Conservation (phyloP, 2,797 vertebrate genomes). For the Hapalemur alaotrensis region DNA sequence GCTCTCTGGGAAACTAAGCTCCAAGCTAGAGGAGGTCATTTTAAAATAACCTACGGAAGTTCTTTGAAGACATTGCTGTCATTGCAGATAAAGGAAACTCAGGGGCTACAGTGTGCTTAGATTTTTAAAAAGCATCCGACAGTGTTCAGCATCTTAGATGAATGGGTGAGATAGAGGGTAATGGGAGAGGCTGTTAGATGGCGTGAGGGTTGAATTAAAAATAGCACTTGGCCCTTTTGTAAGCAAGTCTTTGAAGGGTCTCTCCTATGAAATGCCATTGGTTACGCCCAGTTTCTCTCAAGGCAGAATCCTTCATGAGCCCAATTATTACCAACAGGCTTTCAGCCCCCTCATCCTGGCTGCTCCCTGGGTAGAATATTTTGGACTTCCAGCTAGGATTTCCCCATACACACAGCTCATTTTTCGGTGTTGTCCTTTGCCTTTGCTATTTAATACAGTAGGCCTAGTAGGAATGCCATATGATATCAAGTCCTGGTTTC, state of each 20-base stretch:
- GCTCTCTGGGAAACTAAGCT: slow-evolving; percentile 81
- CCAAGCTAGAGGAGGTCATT: slow-evolving; percentile 81
- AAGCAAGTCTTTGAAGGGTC: slow-evolving; percentile 36
- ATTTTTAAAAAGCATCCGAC: slow-evolving; percentile 81
- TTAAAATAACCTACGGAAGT: slow-evolving; percentile 82
- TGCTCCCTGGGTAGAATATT: background rate
- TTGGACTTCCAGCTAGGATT: background rate
- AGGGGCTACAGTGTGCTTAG: slow-evolving; percentile 66
- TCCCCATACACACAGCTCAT: background rate
- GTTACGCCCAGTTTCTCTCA: slow-evolving; percentile 33
- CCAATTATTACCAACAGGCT: background rate
- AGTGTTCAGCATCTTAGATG: slow-evolving; percentile 80
- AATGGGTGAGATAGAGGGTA: slow-evolving; percentile 80
- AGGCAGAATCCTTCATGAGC: background rate
- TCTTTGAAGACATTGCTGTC: slow-evolving; percentile 83
- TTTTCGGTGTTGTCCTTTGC: background rate
- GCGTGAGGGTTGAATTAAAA: slow-evolving; percentile 80
- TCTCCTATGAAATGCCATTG: slow-evolving; percentile 45
- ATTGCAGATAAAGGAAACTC: slow-evolving; percentile 81
- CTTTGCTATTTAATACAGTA: background rate
- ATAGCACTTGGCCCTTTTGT: slow-evolving; percentile 68
- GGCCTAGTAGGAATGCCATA: background rate
- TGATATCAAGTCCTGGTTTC: background rate
- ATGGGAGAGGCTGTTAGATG: slow-evolving; percentile 80
- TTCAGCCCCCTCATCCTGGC: background rate